phyloP scores from a whole-genome alignment of 2,888 invertebrate species.

The Phalangium opilio region DNA sequence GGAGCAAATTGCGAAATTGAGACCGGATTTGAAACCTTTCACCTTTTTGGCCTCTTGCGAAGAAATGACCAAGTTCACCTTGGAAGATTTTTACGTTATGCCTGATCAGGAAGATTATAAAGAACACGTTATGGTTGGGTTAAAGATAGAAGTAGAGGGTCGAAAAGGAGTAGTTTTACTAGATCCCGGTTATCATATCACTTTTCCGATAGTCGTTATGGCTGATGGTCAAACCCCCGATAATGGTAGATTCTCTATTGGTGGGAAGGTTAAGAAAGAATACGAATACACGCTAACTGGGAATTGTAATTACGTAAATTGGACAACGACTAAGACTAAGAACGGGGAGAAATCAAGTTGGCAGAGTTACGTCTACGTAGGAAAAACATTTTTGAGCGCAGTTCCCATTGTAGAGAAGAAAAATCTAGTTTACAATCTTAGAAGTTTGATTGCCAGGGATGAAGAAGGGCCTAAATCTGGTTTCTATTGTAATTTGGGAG shows the following conservation, averaged over 20 bases:
- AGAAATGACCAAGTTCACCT: slow-evolving; percentile 39
- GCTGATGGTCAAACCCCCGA: slow-evolving; percentile 67
- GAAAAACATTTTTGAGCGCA: slow-evolving; percentile 41
- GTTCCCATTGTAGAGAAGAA: slow-evolving; percentile 75
- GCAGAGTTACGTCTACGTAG: slow-evolving; percentile 57
- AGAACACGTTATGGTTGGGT: slow-evolving; percentile 62
- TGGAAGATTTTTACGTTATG: slow-evolving; percentile 12
- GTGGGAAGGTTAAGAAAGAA: slow-evolving; percentile 57
- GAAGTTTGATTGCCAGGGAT: slow-evolving; percentile 54
- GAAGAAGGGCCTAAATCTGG: slow-evolving; percentile 71
- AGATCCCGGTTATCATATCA: slow-evolving; percentile 82
- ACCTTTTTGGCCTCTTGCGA: slow-evolving; percentile 70
- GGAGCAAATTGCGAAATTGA: slow-evolving; percentile 43
- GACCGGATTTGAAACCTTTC: slow-evolving; percentile 48
- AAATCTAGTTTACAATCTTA: slow-evolving; percentile 67
- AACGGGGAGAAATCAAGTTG: slow-evolving; percentile 24
- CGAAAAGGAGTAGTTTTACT: slow-evolving; percentile 61
- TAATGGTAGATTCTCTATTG: slow-evolving; percentile 53
- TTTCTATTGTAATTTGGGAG: slow-evolving; percentile 61
- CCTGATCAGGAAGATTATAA: slow-evolving; percentile 48
- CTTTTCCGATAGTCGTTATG: slow-evolving; percentile 72
- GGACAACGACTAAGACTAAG: slow-evolving; percentile 60
- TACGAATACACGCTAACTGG: slow-evolving; percentile 60
- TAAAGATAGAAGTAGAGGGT: slow-evolving; percentile 54
- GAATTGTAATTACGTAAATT: slow-evolving; percentile 58